Conservation (phyloP, 2,797 vertebrate species). For the Okamejei kenojei region DNA sequence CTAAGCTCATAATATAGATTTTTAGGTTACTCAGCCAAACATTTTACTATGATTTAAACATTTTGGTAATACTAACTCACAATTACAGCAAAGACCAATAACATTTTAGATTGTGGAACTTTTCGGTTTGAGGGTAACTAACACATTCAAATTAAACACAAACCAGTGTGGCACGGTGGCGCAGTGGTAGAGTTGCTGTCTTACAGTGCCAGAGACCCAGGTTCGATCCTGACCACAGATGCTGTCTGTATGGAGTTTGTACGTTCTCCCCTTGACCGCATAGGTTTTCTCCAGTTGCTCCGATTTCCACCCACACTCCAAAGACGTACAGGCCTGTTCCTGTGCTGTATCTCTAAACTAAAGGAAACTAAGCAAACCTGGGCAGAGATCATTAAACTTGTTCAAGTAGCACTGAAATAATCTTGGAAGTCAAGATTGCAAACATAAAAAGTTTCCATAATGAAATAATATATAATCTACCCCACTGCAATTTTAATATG, state of each 20-base stretch:
- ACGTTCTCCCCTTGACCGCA: too few species aligned
- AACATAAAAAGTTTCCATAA: neutral
- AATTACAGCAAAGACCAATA: neutral
- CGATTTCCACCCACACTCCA: too few species aligned
- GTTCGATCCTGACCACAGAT: too few species aligned
- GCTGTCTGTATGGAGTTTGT: too few species aligned
- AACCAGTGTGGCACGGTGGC: neutral
- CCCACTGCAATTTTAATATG: neutral
- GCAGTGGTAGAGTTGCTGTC: too few species aligned
- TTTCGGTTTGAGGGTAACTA: neutral
- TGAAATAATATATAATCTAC: neutral
- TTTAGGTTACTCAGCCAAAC: constrained; percentile 8
- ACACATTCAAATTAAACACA: neutral
- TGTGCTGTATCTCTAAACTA: too few species aligned
- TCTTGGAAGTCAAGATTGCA: neutral
- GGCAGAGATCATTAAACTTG: neutral
- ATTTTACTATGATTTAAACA: neutral
- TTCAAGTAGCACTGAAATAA: neutral
- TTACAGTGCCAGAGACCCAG: too few species aligned
- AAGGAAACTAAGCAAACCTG: neutral
- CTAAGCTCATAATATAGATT: neutral
- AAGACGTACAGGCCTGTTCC: too few species aligned
- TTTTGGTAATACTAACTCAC: neutral
- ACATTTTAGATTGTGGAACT: neutral
- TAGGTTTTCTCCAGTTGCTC: too few species aligned